Evolutionary conservation across 2,113 vertebrate genomes (phyloP).

Genomic region (Emydura subglobosa): DNA sequence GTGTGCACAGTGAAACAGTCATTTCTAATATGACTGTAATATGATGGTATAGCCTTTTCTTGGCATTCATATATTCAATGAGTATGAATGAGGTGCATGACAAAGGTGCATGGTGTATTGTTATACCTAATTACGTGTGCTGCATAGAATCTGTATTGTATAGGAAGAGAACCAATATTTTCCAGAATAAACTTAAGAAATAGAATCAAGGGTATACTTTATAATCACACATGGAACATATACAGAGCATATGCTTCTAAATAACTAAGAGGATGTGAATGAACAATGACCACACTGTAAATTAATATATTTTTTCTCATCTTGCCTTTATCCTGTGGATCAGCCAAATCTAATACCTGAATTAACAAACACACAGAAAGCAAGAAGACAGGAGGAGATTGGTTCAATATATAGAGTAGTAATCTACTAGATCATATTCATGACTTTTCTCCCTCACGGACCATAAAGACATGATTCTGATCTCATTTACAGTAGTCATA

Average conservation of each 20-base stretch:
- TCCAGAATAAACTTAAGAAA: constrained; percentile 42
- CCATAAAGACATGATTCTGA: background rate
- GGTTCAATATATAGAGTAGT: background rate
- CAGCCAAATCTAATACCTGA: background rate
- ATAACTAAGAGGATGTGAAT: background rate
- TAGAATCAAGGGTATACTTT: background rate
- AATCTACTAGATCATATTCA: background rate
- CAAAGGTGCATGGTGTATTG: constrained; percentile 58
- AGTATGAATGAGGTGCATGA: constrained; percentile 45
- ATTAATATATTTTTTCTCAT: background rate
- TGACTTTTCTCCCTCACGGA: background rate
- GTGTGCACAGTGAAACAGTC: constrained; percentile 55
- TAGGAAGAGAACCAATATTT: constrained; percentile 43
- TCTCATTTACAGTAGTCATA: background rate
- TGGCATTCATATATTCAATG: constrained; percentile 68
- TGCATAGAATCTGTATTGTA: constrained; percentile 53
- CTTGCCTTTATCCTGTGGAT: background rate
- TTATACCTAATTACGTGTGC: constrained; percentile 39
- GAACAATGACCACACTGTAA: background rate
- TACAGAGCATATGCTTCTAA: background rate
- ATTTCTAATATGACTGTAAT: constrained; percentile 55
- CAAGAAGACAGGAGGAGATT: background rate
- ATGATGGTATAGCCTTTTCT: constrained; percentile 55
- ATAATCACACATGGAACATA: constrained; percentile 27
- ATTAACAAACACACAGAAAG: background rate